Percentiles rank a stretch among this genome's conserved stretches.
Evolutionary conservation across 2,888 invertebrate species (phyloP).

Genomic region (Drosophila limbata): DNA sequence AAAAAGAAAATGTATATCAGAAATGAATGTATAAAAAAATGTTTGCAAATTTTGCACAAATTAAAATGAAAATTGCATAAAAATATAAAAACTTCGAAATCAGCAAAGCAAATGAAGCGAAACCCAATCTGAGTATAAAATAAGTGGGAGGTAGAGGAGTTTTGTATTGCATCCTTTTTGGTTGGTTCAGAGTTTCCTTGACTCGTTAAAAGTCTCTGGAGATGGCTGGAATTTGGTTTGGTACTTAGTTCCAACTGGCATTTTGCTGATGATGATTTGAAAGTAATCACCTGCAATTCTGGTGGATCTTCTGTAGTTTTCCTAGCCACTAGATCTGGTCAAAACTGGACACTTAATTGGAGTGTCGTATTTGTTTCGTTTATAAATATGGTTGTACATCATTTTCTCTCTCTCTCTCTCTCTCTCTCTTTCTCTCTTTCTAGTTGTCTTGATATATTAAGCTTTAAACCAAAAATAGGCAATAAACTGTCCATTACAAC

Average conservation of each 20-base stretch:
- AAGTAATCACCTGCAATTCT: background rate
- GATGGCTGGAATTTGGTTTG: background rate
- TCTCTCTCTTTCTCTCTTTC: too few species aligned
- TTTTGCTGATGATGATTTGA: background rate
- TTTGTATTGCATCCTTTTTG: background rate
- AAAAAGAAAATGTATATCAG: constrained; percentile 7
- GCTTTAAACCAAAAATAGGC: too few species aligned
- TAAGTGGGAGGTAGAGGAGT: background rate
- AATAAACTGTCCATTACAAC: too few species aligned
- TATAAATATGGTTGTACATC: too few species aligned
- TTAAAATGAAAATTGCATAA: constrained; percentile 67
- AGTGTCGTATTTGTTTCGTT: too few species aligned
- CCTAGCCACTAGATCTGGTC: background rate
- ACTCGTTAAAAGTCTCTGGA: constrained; percentile 34
- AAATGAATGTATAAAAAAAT: constrained; percentile 34
- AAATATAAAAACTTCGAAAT: constrained; percentile 70
- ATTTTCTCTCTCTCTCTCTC: too few species aligned
- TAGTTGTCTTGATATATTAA: too few species aligned
- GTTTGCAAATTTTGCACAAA: constrained; percentile 56
- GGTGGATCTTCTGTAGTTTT: too few species aligned
- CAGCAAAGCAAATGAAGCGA: constrained; percentile 73
- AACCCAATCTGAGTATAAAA: constrained; percentile 25
- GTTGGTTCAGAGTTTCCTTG: background rate
- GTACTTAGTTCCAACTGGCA: background rate
- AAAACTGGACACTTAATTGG: too few species aligned